A percentile compares a stretch with the other conserved stretches of the same genome.
Conservation (phyloP, 2,113 vertebrate genomes). For the Leiothrix lutea region DNA sequence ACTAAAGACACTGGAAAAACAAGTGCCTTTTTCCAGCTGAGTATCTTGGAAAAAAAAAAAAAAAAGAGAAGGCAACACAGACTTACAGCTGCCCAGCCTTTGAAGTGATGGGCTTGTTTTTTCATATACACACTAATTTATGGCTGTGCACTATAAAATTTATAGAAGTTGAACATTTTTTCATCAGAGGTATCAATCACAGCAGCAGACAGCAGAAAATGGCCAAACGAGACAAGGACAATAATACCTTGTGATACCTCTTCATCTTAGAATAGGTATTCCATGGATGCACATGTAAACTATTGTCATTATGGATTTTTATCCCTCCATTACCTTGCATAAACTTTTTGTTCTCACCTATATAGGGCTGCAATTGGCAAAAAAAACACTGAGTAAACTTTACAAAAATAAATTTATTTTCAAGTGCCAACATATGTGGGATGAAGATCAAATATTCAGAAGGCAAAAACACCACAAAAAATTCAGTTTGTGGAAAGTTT, state of each 20-base stretch:
- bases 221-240: background rate
- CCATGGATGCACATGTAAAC: background rate
- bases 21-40: background rate
- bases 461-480: background rate
- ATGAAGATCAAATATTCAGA: background rate
- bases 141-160: background rate
- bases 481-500: background rate
- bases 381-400: background rate
- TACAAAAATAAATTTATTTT: background rate
- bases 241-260: background rate
- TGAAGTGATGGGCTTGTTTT: background rate
- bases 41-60: background rate
- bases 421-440: background rate
- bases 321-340: background rate
- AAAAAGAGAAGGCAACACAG: background rate
- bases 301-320: background rate
- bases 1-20: background rate
- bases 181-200: background rate
- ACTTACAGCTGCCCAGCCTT: background rate
- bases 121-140: background rate
- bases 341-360: background rate
- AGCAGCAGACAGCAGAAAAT: background rate
- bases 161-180: background rate
- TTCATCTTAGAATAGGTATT: background rate
- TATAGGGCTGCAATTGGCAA: background rate